Evolutionary conservation across 2,113 vertebrate species (phyloP).

Genomic region (Mesitornis unicolor): DNA sequence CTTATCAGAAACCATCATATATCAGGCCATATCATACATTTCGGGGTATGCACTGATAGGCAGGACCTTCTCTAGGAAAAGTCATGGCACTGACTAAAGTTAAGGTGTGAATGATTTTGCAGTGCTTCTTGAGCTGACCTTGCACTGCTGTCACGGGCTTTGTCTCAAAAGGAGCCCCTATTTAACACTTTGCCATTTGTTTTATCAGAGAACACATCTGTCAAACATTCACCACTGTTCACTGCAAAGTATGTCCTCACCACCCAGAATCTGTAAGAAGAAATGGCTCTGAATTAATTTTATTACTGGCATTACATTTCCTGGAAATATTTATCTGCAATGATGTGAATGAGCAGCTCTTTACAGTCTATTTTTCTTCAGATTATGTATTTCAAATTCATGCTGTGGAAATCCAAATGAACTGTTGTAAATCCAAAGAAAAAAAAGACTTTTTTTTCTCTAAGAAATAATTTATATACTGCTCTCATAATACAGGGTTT

Average conservation of each 20-base stretch:
- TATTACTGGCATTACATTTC: background rate
- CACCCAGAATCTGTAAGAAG: background rate
- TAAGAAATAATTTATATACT: background rate
- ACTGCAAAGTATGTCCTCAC: background rate
- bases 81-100: background rate
- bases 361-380: background rate
- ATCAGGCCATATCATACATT: background rate
- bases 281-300: background rate
- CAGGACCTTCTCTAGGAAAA: background rate
- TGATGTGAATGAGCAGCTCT: background rate
- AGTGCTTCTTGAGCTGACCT: background rate
- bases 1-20: background rate
- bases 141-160: background rate
- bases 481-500: background rate
- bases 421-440: background rate
- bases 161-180: background rate
- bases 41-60: background rate
- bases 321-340: background rate
- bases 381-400: background rate
- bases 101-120: background rate
- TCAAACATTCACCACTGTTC: background rate
- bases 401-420: background rate
- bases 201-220: background rate
- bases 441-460: background rate
- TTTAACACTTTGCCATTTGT: background rate